Conservation (phyloP, 2,797 vertebrate species). For the Enteromius mattozi region DNA sequence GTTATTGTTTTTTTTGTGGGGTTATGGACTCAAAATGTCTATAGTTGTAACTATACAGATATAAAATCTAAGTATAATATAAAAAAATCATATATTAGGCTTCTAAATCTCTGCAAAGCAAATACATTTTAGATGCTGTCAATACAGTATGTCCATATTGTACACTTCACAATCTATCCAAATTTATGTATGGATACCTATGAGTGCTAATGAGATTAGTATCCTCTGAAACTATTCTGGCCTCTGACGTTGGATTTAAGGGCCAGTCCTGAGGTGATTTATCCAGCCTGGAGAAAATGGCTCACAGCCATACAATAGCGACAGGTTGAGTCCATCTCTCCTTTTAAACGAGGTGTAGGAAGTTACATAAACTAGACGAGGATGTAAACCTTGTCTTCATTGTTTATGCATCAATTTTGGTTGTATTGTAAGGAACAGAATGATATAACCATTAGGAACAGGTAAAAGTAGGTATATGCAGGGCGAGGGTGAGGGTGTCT, state of each 20-base stretch:
- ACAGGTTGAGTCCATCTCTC: constrained; percentile 19
- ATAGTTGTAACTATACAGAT: background rate
- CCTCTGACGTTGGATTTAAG: constrained; percentile 1
- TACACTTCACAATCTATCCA: background rate
- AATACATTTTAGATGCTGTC: constrained; percentile 8
- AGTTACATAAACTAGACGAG: background rate
- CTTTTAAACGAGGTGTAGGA: constrained; percentile 16
- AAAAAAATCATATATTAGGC: background rate
- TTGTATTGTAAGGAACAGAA: constrained; percentile 65
- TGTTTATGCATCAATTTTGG: constrained; percentile 63
- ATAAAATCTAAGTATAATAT: background rate
- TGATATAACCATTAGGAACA: constrained; percentile 70
- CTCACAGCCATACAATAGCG: constrained; percentile 10
- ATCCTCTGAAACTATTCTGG: background rate
- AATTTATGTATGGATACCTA: background rate
- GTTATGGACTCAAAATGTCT: background rate
- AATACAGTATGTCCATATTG: background rate
- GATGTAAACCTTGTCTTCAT: constrained; percentile 40
- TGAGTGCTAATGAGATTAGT: background rate
- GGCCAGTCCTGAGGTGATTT: background rate
- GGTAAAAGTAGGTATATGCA: constrained; percentile 74
- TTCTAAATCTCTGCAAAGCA: background rate
- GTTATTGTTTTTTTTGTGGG: background rate
- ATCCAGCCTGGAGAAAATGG: constrained; percentile 9
- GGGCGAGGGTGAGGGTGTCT: constrained; percentile 65